Conservation (phyloP, 2,113 vertebrate genomes). For the Macaca mulatta region DNA sequence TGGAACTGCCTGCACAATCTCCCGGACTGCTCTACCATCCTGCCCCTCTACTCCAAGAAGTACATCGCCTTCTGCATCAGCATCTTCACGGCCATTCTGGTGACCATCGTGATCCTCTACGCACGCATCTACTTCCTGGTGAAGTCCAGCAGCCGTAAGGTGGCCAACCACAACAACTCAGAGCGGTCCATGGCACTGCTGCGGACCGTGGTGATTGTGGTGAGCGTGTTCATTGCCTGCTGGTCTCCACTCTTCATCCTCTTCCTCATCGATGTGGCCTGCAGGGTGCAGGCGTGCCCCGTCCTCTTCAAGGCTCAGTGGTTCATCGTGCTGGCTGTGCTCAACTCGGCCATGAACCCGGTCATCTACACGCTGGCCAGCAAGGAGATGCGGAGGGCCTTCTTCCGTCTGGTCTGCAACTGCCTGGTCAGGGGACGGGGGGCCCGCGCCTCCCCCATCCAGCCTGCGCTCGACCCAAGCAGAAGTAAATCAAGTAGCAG, state of each 20-base stretch:
- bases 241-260: slow-evolving; percentile 96
- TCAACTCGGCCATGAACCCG: slow-evolving; percentile 97
- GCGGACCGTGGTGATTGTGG: slow-evolving; percentile 94
- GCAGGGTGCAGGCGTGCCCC: slow-evolving; percentile 83
- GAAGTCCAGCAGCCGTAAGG: slow-evolving; percentile 94
- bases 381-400: slow-evolving; percentile 95
- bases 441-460: slow-evolving; percentile 80
- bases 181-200: slow-evolving; percentile 95
- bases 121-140: slow-evolving; percentile 95
- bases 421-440: slow-evolving; percentile 81
- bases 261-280: slow-evolving; percentile 94
- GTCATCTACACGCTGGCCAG: slow-evolving; percentile 97
- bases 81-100: slow-evolving; percentile 91
- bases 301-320: slow-evolving; percentile 91
- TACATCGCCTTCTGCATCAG: slow-evolving; percentile 96
- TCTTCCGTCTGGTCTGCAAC: slow-evolving; percentile 91
- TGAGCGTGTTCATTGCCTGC: slow-evolving; percentile 95
- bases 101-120: slow-evolving; percentile 93
- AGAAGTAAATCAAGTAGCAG: slow-evolving; percentile 94
- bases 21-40: slow-evolving; percentile 92
- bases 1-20: slow-evolving; percentile 96
- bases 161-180: slow-evolving; percentile 91
- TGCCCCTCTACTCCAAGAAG: slow-evolving; percentile 95
- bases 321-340: slow-evolving; percentile 93
- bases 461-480: slow-evolving; percentile 87